A percentile compares a stretch with the other conserved stretches of the same genome.
These are phyloP conservation scores for Micrasema minimum DNA, from an alignment of 1,140 invertebrate species.

Conservation along the genomic window DNA sequence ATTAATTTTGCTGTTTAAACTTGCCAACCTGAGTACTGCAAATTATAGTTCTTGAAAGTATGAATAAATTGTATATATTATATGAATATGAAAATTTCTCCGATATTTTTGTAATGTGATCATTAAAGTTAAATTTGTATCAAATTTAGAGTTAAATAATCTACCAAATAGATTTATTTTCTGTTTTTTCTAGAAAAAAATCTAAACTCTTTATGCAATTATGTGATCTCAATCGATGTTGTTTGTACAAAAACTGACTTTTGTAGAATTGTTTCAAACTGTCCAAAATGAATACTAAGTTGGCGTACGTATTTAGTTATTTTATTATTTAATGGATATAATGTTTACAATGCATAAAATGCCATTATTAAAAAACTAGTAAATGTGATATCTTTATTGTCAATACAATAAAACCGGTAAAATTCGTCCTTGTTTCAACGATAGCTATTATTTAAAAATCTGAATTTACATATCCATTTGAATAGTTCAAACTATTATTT, in stretches of 20 bases:
- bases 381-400: too few species aligned
- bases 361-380: too few species aligned
- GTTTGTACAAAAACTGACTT: background rate
- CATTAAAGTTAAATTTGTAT: conserved; percentile 33
- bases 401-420: too few species aligned
- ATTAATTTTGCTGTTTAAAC: too few species aligned
- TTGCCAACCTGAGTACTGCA: too few species aligned
- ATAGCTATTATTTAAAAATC: background rate
- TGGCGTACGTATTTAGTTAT: too few species aligned
- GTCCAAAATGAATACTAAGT: too few species aligned
- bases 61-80: background rate
- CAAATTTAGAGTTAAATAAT: conserved; percentile 31
- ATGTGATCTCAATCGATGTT: conserved; percentile 18
- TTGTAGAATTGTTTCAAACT: too few species aligned
- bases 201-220: conserved; percentile 1
- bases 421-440: too few species aligned
- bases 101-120: conserved; percentile 33
- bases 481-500: conserved; percentile 22
- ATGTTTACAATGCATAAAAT: too few species aligned
- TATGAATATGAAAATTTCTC: conserved; percentile 20
- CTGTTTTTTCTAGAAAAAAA: conserved; percentile 14
- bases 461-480: conserved; percentile 28
- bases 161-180: conserved; percentile 23
- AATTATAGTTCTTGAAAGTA: too few species aligned
- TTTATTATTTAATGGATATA: too few species aligned